Evolutionary conservation across 2,888 invertebrate species (phyloP), one percentile per base, ranked within the genome.

Genomic region (Agrotis exclamationis): DNA sequence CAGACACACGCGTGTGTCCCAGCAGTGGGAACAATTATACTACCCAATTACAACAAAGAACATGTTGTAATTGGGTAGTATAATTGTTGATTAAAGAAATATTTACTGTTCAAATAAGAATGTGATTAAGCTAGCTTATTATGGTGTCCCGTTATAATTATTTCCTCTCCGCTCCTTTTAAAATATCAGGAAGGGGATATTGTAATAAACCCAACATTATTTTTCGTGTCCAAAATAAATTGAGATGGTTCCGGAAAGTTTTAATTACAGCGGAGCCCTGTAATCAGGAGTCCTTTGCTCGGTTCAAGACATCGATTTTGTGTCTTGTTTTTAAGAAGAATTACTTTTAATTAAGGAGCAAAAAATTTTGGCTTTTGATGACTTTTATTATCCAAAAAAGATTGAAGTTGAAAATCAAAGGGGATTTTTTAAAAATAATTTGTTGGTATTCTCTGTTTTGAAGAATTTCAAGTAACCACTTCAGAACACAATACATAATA

Each of bases 181-280:
- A 22, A 54, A 51, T 39, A 51, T 57, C 16, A 47, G 28, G 60
- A 66, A 75, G 20, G 50, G 9, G 7, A 79, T 58, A 45, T 57
- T 33, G 18, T 64, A 69, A 62, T 57, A 53, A 63, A 44, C 57
- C 45, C 51, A 57, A 50, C 51, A 47, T 81, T 66, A 59, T 71
- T 71, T 77, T 59, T 63, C 67, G 59, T 68, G 65, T 68, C n/a
- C 39, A 33, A 73, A 79, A 79, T 63, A 79, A 79, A 58, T 82
- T 62, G 54, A 47, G 74, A 60, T 33, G 58, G 54, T 68, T 44
- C 39, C 33, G 54, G 45, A 51, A 79, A 79, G 64, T 79, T 82
- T 78, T 78, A 82, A 79, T 79, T 77, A 79, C 50, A 48, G 24
- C 16, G 39, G 50, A 47, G 56, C 72, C 79, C 50, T 54, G 47